Conservation (phyloP, 2,797 vertebrate species). For the Pangasius sanitwongsei region DNA sequence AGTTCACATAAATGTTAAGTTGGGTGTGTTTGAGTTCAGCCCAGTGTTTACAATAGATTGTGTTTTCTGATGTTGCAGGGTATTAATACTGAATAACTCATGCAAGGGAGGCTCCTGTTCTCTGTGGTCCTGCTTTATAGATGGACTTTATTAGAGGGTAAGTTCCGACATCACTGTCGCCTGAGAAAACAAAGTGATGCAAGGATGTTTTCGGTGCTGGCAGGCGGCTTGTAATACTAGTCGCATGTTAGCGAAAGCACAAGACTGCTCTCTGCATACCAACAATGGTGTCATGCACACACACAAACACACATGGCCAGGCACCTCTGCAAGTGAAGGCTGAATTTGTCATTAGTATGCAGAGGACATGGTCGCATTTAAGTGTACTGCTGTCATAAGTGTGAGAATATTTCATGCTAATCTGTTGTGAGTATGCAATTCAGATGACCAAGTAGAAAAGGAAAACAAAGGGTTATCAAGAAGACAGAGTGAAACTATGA, state of each 20-base stretch:
- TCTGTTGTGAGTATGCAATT: constrained; percentile 64
- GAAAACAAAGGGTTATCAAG: constrained; percentile 18
- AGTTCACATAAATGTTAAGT: not conserved
- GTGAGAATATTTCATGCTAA: constrained; percentile 60
- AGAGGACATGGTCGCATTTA: constrained; percentile 51
- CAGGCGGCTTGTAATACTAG: constrained; percentile 47
- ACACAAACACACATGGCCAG: constrained; percentile 33
- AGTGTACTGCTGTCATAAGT: constrained; percentile 50
- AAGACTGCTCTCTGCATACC: constrained; percentile 69
- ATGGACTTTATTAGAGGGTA: constrained; percentile 68
- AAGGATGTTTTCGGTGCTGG: constrained; percentile 45
- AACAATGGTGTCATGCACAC: constrained; percentile 56
- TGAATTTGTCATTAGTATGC: constrained; percentile 74
- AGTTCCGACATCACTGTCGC: constrained; percentile 64
- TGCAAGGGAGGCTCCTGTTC: constrained; percentile 62
- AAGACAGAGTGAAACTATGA: not conserved
- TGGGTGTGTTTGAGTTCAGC: constrained; percentile 22
- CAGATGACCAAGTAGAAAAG: constrained; percentile 45
- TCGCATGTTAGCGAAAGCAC: constrained; percentile 49
- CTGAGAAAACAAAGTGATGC: constrained; percentile 57
- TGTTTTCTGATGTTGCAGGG: constrained; percentile 53
- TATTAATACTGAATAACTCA: constrained; percentile 69
- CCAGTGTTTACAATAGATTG: constrained; percentile 49
- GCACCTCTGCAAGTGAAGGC: constrained; percentile 61
- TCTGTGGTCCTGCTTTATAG: constrained; percentile 51